Base-by-base conservation (phyloP, 1,140 invertebrate species). In the Drosophila melanica region DNA sequence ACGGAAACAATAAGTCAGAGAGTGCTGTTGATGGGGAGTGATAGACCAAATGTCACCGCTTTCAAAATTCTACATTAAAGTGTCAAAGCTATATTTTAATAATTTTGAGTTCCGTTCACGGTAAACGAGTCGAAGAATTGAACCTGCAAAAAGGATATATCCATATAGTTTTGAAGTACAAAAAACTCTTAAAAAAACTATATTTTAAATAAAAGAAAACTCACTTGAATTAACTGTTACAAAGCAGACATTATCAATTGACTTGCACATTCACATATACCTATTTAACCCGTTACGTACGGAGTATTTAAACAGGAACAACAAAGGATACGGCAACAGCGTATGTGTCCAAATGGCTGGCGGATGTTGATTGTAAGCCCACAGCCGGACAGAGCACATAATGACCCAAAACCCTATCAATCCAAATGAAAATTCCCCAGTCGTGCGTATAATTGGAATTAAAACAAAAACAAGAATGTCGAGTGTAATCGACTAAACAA, bases 391-490 rank as follows among this genome's bases (percentile, higher is more conserved):
- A n/a, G 48, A 53, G 50, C 60, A 42, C 76, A 84, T 89, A 89
- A 84, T 89, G 84, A 89, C 80, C 77, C 73, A 33, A 82, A 89
- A 84, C 80, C 77, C 85, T 90, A 90, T 89, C 85, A 80, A 72
- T 74, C 85, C 80, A 85, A 84, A 84, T 80, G 85, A 75, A 80
- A 89, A 89, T 89, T 90, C 80, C 82, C 77, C 79, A 80, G 80
- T 72, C 85, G 84, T 89, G 84, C 84, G 84, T 89, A 85, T 89
- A 89, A 89, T 89, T 90, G 85, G 77, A 89, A 89, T 89, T 89
- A 89, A 89, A 89, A 87, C 79, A 87, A 77, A 82, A 84, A 35
- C 7, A 10, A 35, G 33, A 35, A 10, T 1, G 33, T 35, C 1
- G 9, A 0, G 33, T 35, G 2, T 10, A 9, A 35, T 10, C 33